Evolutionary conservation across 92 coral and sea anemone genomes (phyloP).

Genomic region (Porites divaricata): DNA sequence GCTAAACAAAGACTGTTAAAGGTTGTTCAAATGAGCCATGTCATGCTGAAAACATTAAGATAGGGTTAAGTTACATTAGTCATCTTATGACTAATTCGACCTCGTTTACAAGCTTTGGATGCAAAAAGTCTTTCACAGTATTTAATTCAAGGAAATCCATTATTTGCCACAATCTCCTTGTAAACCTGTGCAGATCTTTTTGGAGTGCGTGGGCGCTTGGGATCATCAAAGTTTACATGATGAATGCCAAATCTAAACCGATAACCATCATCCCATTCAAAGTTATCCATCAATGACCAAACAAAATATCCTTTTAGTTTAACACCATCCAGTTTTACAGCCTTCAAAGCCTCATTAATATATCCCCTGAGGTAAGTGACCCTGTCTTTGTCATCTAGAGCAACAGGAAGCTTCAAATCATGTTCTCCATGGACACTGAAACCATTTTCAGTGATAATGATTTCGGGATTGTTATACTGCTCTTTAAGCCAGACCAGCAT

Average conservation of each 20-base stretch:
- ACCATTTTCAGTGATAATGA: slow-evolving; percentile 91
- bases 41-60: too few relatives aligned
- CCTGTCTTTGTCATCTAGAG: slow-evolving; percentile 82
- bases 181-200: slow-evolving; percentile 82
- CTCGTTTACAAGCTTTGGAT: too few relatives aligned
- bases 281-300: slow-evolving; percentile 96
- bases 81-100: too few relatives aligned
- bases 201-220: slow-evolving; percentile 65
- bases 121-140: too few relatives aligned
- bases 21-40: too few relatives aligned
- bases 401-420: slow-evolving; percentile 57
- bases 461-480: slow-evolving; percentile 84
- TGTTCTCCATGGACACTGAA: slow-evolving; percentile 86
- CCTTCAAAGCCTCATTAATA: slow-evolving; percentile 80
- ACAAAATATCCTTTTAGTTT: slow-evolving; percentile 89
- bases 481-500: slow-evolving; percentile 86
- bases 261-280: slow-evolving; percentile 95
- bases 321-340: slow-evolving; percentile 78
- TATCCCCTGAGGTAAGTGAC: slow-evolving; percentile 71
- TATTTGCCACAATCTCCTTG: slow-evolving; percentile 73
- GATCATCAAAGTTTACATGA: slow-evolving; percentile 81
- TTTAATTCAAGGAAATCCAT: slow-evolving; percentile 70
- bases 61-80: too few relatives aligned
- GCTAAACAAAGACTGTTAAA: too few relatives aligned
- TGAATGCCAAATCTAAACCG: slow-evolving; percentile 85